Evolutionary conservation across 1,140 invertebrate species (phyloP).

Genomic region (Dryas iulia): DNA sequence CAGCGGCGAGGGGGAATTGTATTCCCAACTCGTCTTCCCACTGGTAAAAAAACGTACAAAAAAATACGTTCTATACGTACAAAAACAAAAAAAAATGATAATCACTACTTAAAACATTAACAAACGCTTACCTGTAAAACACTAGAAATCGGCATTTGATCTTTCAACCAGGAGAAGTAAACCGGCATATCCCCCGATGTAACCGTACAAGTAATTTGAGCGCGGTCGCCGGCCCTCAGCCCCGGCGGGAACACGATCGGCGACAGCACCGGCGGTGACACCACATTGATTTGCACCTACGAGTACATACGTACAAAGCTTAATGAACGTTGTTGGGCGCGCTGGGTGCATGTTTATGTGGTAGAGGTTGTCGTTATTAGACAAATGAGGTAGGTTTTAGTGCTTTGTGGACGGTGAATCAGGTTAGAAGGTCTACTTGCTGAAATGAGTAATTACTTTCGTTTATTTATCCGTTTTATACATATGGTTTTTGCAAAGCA

Average conservation of each 20-base stretch:
- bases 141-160: slow-evolving; percentile 77
- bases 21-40: no score
- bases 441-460: no score
- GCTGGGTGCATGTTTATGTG: no score
- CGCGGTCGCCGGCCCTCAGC: slow-evolving; percentile 88
- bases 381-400: neutral
- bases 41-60: no score
- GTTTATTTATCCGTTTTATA: no score
- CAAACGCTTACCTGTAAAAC: slow-evolving; percentile 55
- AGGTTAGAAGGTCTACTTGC: no score
- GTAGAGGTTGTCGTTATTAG: neutral
- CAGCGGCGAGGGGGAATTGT: no score
- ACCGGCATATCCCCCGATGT: slow-evolving; percentile 92
- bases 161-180: slow-evolving; percentile 90
- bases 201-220: slow-evolving; percentile 91
- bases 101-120: no score
- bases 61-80: no score
- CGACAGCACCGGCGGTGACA: slow-evolving; percentile 88
- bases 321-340: neutral
- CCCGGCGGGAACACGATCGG: slow-evolving; percentile 87
- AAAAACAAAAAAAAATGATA: no score
- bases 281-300: slow-evolving; percentile 79
- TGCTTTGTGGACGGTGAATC: no score
- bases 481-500: no score
- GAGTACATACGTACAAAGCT: slow-evolving; percentile 47